These are phyloP conservation scores for Argyrosomus regius DNA, from an alignment of 2,797 vertebrate genomes.

Conservation along the genomic window DNA sequence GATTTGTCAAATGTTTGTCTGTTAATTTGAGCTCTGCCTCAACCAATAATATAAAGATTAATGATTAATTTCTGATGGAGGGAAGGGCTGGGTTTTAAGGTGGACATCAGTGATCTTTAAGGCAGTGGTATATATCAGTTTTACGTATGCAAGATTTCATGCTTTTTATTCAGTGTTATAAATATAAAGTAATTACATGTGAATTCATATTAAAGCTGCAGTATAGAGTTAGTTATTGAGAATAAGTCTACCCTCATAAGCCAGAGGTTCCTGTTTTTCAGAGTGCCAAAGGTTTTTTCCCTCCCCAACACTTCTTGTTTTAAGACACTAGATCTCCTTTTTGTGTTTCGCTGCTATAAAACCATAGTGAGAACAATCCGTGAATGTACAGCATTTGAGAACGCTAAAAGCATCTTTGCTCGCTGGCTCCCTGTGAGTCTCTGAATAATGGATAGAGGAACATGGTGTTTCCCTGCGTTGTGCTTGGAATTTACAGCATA, in stretches of 20 bases:
- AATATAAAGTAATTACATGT: not conserved
- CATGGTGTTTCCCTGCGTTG: conserved; percentile 53
- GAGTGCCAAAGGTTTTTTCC: not conserved
- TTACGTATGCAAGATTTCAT: not conserved
- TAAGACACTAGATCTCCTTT: not conserved
- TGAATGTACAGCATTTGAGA: conserved; percentile 45
- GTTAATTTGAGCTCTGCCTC: not conserved
- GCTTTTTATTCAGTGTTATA: not conserved
- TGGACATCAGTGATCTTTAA: not conserved
- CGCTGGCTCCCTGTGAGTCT: conserved; percentile 21
- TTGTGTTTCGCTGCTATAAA: conserved; percentile 17
- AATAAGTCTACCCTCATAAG: not conserved
- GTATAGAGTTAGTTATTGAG: not conserved
- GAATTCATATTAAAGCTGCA: not conserved
- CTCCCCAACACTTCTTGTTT: not conserved
- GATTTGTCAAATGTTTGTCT: not conserved
- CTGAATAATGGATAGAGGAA: conserved; percentile 76
- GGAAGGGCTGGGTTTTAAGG: not conserved
- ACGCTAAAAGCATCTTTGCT: conserved; percentile 64
- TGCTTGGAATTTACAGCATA: conserved; percentile 43
- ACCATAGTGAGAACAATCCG: conserved; percentile 28
- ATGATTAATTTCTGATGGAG: not conserved
- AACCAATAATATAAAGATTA: not conserved
- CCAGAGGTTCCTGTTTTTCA: not conserved
- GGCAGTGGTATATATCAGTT: not conserved